Percentiles rank a stretch among this genome's conserved stretches.
These are phyloP conservation scores for Psittacula derbiana DNA, from an alignment of 2,797 vertebrate species.

Conservation along the genomic window DNA sequence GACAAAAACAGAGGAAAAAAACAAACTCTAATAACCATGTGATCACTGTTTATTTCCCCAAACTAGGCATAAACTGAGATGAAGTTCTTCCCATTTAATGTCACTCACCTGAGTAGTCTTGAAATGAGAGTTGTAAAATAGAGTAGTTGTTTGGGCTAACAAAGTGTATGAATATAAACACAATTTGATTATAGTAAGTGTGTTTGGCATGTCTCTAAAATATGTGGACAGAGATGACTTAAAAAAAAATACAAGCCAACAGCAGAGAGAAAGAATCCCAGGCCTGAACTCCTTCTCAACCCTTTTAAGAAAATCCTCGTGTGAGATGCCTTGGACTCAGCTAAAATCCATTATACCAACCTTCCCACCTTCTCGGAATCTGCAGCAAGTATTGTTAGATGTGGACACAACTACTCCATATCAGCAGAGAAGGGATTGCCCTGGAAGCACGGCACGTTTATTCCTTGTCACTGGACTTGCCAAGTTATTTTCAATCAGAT, in stretches of 20 bases:
- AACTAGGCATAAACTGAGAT: not conserved
- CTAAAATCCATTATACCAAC: not conserved
- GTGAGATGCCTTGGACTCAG: not conserved
- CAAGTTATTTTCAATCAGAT: not conserved
- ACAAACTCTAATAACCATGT: not conserved
- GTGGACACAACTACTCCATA: not conserved
- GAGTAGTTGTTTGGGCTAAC: not conserved
- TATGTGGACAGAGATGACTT: not conserved
- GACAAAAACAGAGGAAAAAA: not conserved
- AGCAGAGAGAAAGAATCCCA: not conserved
- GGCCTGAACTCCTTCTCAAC: not conserved
- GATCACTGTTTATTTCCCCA: not conserved
- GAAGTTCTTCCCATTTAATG: not conserved
- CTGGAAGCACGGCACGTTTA: not conserved
- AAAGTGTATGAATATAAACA: not conserved
- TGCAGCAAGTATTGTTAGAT: not conserved
- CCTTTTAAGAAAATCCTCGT: not conserved
- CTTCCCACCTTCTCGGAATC: not conserved
- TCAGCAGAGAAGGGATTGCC: not conserved
- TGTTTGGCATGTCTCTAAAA: not conserved
- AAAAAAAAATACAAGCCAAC: not conserved
- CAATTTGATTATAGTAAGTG: not conserved
- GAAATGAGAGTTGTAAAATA: not conserved
- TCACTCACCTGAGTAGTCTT: not conserved
- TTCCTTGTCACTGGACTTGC: not conserved